Conservation (phyloP, 2,797 vertebrate species). For the Cirrhinus molitorella region DNA sequence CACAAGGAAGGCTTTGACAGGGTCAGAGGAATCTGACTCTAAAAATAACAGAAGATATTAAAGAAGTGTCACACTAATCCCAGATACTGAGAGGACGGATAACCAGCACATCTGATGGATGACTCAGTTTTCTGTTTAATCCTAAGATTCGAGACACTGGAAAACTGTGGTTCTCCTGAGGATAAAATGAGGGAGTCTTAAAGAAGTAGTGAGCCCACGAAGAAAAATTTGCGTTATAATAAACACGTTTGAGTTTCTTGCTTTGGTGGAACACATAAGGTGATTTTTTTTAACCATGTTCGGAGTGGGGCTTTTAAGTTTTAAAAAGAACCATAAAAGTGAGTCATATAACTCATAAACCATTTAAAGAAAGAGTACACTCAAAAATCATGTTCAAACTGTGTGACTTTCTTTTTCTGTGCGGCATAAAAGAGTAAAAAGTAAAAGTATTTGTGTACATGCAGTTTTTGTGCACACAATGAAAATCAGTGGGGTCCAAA, state of each 20-base stretch:
- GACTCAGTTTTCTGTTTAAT: conserved; percentile 57
- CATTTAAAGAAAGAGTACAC: not conserved
- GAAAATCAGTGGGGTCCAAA: no score
- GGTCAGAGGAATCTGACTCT: conserved; percentile 33
- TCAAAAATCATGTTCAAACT: not conserved
- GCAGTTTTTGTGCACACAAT: no score
- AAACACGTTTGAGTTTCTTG: not conserved
- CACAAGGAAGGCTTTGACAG: conserved; percentile 12
- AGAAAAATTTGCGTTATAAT: not conserved
- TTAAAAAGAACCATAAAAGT: not conserved
- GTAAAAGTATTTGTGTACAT: no score
- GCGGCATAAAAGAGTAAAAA: no score
- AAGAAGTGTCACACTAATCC: conserved; percentile 47
- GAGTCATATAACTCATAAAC: not conserved
- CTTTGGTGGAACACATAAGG: no score
- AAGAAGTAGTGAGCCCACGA: not conserved
- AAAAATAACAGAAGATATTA: conserved; percentile 47
- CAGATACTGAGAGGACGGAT: conserved; percentile 42
- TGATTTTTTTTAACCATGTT: not conserved
- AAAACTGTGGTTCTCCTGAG: conserved; percentile 30
- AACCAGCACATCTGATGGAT: conserved; percentile 61
- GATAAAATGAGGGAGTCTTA: conserved; percentile 47
- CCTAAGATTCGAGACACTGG: conserved; percentile 55
- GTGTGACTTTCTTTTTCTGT: not conserved
- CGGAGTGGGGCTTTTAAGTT: not conserved